phyloP scores from a whole-genome alignment of 2,888 invertebrate genomes.

The Tolmerus cingulatus region DNA sequence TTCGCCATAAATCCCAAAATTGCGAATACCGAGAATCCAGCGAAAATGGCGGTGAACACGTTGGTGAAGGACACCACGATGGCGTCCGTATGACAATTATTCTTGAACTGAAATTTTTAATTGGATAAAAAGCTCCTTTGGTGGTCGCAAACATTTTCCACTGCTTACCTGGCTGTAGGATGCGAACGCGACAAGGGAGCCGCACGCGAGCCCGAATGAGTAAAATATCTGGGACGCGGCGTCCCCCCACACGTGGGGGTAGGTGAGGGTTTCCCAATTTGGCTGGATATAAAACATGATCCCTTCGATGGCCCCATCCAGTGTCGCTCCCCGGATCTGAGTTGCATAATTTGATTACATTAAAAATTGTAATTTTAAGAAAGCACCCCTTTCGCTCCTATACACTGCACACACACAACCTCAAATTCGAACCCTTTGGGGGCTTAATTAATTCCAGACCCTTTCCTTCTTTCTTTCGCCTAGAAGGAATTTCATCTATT shows the following conservation, averaged over 20 bases:
- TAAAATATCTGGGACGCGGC: conserved; percentile 87
- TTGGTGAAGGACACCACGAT: conserved; percentile 76
- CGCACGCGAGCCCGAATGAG: conserved; percentile 79
- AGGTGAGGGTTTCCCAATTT: conserved; percentile 71
- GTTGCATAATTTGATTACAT: conserved; percentile 7
- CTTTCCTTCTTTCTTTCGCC: background rate
- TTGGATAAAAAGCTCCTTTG: background rate
- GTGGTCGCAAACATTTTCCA: background rate
- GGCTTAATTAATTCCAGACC: conserved; percentile 24
- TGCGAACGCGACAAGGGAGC: conserved; percentile 78
- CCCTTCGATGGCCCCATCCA: conserved; percentile 76
- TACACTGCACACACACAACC: background rate
- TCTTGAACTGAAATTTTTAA: conserved; percentile 65
- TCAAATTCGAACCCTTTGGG: background rate
- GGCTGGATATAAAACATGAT: conserved; percentile 78
- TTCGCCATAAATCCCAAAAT: conserved; percentile 78
- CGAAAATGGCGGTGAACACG: conserved; percentile 77
- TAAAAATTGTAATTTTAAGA: background rate
- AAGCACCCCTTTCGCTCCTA: background rate
- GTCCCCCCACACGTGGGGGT: conserved; percentile 79
- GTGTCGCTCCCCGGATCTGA: conserved; percentile 68
- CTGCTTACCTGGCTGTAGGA: conserved; percentile 69
- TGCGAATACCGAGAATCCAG: conserved; percentile 81
- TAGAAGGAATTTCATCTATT: conserved; percentile 34
- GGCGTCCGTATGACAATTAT: conserved; percentile 78